Base-by-base conservation (phyloP, 2,797 vertebrate species). In the Gouania willdenowi region DNA sequence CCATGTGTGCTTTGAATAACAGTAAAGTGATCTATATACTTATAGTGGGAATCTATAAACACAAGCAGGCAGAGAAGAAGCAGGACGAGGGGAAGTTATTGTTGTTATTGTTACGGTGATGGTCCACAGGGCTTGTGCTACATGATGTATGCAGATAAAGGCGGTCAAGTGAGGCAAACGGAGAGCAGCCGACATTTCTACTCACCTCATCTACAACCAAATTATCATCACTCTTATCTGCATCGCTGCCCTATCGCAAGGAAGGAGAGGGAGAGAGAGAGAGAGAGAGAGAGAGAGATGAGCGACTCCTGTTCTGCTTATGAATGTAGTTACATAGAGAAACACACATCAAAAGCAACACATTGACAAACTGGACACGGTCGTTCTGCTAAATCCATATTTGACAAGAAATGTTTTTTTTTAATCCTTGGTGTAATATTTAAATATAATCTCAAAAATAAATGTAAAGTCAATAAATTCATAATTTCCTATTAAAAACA, bases 241-340 rank as follows among this genome's bases (percentile, higher is more conserved):
- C 93, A 1, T 95, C 93, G 0, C 93, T 95, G 69, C 90, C 92
- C 93, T 95, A n/a, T n/a, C n/a, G n/a, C n/a, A n/a, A n/a, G n/a
- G n/a, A n/a, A n/a, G n/a, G n/a, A n/a, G n/a, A n/a, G n/a, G n/a
- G n/a, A n/a, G 72, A 8, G 34, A 46, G 58, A 57, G 43, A 40
- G 22, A 55, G 45, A 52, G 38, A 47, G 40, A 37, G 13, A 48
- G 24, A 21, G 46, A 19, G 23, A 57, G 42, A 41, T 67, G 41
- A 71, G 46, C 60, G 9, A 41, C 41, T 39, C 22, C 13, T 24
- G 17, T 19, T 45, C 26, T 22, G 42, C 23, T 5, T 17, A 24
- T 9, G 67, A 63, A 66, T 70, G 15, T 37, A 59, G 65, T 51
- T 20, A 51, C 36, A 62, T 39, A 40, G 10, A 46, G 17, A 45